Evolutionary conservation across 1,140 invertebrate genomes (phyloP).

Genomic region (Orius laevigatus): DNA sequence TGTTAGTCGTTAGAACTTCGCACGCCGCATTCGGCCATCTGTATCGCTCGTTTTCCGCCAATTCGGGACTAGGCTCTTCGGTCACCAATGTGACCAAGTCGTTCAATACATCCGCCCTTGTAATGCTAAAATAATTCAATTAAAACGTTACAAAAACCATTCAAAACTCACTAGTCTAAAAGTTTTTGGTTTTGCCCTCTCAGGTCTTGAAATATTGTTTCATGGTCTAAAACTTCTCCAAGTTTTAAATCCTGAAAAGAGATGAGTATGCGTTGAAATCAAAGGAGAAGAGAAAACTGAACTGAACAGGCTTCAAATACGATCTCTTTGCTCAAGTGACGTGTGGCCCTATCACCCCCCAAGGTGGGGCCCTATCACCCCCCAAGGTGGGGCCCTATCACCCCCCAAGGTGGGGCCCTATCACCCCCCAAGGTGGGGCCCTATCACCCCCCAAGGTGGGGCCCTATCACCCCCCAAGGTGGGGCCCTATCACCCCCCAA

Average conservation of each 20-base stretch:
- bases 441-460: no score
- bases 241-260: slow-evolving; percentile 76
- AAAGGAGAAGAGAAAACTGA: neutral
- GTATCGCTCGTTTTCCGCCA: slow-evolving; percentile 63
- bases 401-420: no score
- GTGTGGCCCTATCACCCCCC: no score
- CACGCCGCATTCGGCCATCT: slow-evolving; percentile 86
- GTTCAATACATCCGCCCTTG: slow-evolving; percentile 62
- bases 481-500: no score
- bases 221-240: slow-evolving; percentile 78
- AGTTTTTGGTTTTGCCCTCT: slow-evolving; percentile 82
- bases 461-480: no score
- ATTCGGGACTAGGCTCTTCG: slow-evolving; percentile 60
- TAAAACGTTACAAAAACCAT: slow-evolving; percentile 3
- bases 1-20: slow-evolving; percentile 81
- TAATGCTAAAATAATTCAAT: slow-evolving; percentile 42
- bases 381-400: no score
- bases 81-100: slow-evolving; percentile 74
- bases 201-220: slow-evolving; percentile 90
- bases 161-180: slow-evolving; percentile 71
- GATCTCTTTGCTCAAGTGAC: neutral
- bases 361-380: no score
- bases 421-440: no score
- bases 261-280: no score
- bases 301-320: neutral